A percentile compares a stretch with the other conserved stretches of the same genome.
These are phyloP conservation scores for Drosophila pandora DNA, from an alignment of 1,140 invertebrate species.

Conservation along the genomic window DNA sequence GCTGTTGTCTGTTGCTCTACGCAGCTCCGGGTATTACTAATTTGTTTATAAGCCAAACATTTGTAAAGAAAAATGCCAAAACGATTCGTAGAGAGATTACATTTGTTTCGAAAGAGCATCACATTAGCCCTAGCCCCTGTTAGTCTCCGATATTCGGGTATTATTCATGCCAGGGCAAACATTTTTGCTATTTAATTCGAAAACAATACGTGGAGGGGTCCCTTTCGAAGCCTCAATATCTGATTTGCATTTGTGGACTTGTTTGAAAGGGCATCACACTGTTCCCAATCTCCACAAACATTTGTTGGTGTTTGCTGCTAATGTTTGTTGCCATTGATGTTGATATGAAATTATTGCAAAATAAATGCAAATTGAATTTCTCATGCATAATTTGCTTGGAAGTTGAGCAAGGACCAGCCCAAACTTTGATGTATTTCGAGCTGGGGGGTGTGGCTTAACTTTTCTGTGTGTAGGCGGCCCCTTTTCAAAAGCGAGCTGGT, in stretches of 20 bases:
- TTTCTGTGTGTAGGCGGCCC: background rate
- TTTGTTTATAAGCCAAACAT: background rate
- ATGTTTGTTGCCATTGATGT: slow-evolving; percentile 51
- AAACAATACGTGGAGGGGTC: too few species aligned
- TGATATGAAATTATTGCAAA: slow-evolving; percentile 82
- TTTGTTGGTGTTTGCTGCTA: slow-evolving; percentile 30
- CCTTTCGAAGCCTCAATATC: background rate
- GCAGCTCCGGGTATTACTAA: background rate
- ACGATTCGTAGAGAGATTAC: too few species aligned
- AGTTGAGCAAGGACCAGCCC: slow-evolving; percentile 49
- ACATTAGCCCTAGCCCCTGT: too few species aligned
- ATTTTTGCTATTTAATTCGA: too few species aligned
- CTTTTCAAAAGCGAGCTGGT: background rate
- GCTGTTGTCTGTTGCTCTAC: slow-evolving; percentile 31
- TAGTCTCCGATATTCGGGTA: too few species aligned
- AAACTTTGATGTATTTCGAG: slow-evolving; percentile 73
- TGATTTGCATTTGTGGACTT: too few species aligned
- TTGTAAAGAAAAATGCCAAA: too few species aligned
- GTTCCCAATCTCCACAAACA: background rate
- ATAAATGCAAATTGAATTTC: slow-evolving; percentile 82
- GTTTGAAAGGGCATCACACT: slow-evolving; percentile 52
- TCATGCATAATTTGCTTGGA: slow-evolving; percentile 81
- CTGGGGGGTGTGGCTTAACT: slow-evolving; percentile 8
- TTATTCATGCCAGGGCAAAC: too few species aligned
- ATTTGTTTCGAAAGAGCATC: background rate